These are phyloP conservation scores for Raphicerus campestris DNA, from an alignment of 2,113 vertebrate genomes.

Conservation along the genomic window DNA sequence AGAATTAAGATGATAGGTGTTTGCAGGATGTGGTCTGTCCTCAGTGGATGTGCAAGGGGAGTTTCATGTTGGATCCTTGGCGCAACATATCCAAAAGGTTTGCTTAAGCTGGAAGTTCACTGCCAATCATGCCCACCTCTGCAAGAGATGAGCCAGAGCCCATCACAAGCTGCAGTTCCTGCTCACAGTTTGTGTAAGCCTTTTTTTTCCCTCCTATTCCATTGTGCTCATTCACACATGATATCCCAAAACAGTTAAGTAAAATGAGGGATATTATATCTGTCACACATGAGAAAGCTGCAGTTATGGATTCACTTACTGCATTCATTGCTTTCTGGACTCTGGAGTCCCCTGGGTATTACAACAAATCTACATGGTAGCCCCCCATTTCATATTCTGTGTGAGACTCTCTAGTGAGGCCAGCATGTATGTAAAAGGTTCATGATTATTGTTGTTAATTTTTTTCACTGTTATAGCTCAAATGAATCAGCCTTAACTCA, in stretches of 20 bases:
- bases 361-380: slow-evolving; percentile 54
- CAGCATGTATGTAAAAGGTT: slow-evolving; percentile 44
- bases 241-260: slow-evolving; percentile 69
- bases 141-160: neutral
- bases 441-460: slow-evolving; percentile 60
- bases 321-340: slow-evolving; percentile 67
- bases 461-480: slow-evolving; percentile 55
- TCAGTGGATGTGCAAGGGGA: neutral
- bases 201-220: neutral
- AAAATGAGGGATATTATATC: slow-evolving; percentile 71
- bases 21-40: neutral
- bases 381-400: neutral
- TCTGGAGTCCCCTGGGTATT: slow-evolving; percentile 48
- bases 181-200: slow-evolving; percentile 45
- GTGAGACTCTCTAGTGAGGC: neutral
- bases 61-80: neutral
- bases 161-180: neutral
- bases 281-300: slow-evolving; percentile 68
- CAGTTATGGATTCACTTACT: slow-evolving; percentile 59
- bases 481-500: slow-evolving; percentile 55
- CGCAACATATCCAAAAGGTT: neutral
- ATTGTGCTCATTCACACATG: slow-evolving; percentile 63
- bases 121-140: neutral
- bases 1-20: neutral
- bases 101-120: neutral